These are phyloP conservation scores for Tachysurus fulvidraco DNA, from an alignment of 2,113 vertebrate genomes.

Conservation along the genomic window DNA sequence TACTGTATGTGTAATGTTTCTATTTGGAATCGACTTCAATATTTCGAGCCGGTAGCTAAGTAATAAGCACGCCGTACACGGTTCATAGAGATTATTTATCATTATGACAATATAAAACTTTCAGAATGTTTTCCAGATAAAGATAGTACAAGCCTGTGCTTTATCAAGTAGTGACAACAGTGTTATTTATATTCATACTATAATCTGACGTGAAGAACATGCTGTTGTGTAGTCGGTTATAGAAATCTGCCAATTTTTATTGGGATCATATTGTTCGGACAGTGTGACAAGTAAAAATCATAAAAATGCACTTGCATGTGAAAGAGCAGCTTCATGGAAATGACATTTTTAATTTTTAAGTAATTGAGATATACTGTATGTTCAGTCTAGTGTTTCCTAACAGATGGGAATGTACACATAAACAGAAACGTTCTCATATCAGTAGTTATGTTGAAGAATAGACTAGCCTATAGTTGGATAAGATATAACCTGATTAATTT, in stretches of 20 bases:
- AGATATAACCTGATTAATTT: neutral
- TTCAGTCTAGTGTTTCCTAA: neutral
- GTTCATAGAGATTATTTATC: neutral
- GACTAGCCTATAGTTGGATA: too few relatives aligned
- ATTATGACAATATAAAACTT: neutral
- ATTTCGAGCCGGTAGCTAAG: neutral
- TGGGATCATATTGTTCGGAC: too few relatives aligned
- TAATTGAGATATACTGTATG: neutral
- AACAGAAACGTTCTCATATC: neutral
- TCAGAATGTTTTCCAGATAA: neutral
- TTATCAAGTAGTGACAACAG: too few relatives aligned
- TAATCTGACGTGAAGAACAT: too few relatives aligned
- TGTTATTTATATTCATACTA: too few relatives aligned
- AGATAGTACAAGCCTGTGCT: neutral
- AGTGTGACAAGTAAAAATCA: too few relatives aligned
- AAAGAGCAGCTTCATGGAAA: neutral
- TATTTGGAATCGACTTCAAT: too few relatives aligned
- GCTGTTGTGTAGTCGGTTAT: too few relatives aligned
- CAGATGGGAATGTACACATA: too few relatives aligned
- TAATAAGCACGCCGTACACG: neutral
- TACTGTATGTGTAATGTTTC: too few relatives aligned
- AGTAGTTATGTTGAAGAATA: neutral
- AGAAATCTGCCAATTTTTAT: too few relatives aligned
- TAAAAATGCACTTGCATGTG: too few relatives aligned
- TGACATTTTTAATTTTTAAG: neutral